Evolutionary conservation across 2,797 vertebrate genomes (phyloP), one percentile per base, ranked within the genome.

Genomic region (Coilia nasus): DNA sequence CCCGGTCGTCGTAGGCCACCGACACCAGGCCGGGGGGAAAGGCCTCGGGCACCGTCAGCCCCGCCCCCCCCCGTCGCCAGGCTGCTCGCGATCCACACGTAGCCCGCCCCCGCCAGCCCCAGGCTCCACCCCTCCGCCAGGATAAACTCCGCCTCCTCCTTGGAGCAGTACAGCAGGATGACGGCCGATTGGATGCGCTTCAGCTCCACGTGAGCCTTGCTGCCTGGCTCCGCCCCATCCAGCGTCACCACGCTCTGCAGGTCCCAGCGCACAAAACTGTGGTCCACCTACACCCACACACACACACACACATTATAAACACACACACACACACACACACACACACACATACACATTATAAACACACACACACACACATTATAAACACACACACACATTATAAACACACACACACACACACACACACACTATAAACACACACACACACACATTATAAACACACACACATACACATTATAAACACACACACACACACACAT

Each of bases 101-200:
- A 54, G 2, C 50, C 50, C 14, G 50, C 50, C 7, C 50, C 50
- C 0, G 97, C 98, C 81, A 99, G 95, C 85, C 98, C 98, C 54
- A 99, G 91, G 3, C 98, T 98, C 0, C 97, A 97, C 21, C 98
- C 97, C 88, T 99, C 98, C 0, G 97, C 97, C 85, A 99, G 92
- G 85, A 99, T 98, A 87, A 97, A 96, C 64, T 94, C 81, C 0
- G 98, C 98, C 92, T 99, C 98, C 0, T 98, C 97, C 94, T 98
- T 99, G 89, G 98, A 99, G 85, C 98, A 99, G 90, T 99, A 99
- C 0, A 99, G 96, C 88, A 99, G 92, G 91, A 99, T 98, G 89
- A 99, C 97, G 0, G 97, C 98, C 0, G 98, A 99, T 91, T 98
- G 98, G 89, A 99, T 98, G 91, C 97, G 98, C 95, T 99, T 99